Base-by-base conservation (phyloP, 2,113 vertebrate genomes). In the Lagenorhynchus albirostris region DNA sequence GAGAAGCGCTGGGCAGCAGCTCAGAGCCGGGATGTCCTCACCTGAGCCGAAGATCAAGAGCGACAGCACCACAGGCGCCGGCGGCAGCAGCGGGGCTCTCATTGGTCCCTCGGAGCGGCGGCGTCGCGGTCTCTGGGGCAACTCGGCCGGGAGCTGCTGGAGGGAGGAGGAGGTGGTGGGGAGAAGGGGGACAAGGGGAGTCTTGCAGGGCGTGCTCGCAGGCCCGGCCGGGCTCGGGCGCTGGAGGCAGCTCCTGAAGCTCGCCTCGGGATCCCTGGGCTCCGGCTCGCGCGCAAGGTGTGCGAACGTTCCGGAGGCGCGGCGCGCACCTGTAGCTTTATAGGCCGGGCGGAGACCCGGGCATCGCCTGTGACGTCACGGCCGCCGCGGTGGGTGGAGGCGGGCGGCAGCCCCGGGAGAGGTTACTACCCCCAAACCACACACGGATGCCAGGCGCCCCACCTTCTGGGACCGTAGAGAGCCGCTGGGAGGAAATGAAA, bases 321-420 rank as follows among this genome's bases (percentile, higher is more conserved):
- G 6, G 65, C 12, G 63, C 65, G 76, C 97, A 97, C 97, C 97
- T 96, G 96, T 60, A 3, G 44, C 95, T 97, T 98, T 98, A 98
- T 98, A 95, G 55, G 53, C 47, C 17, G 9, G 73, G 85, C 55
- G n/a, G 86, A 47, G 80, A 2, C 7, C 58, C 26, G 2, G 58
- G 70, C 67, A 3, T 63, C 29, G 60, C 55, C 71, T 55, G 13
- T 81, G 96, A 98, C 95, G 97, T 97, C 98, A 96, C 11, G 20
- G 62, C 31, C 31, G 4, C 20, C 3, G 33, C 82, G 1, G 82
- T 38, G 95, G 92, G 97, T n/a, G 94, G 83, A 47, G 94, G 67
- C 53, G 8, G 88, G 55, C 15, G 84, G 94, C 80, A 17, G 84
- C 60, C 67, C 63, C 13, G 1, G 41, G 20, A 53, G 62, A 84